These are phyloP conservation scores for Anadara kagoshimensis DNA, from an alignment of 1,140 invertebrate species.

Conservation along the genomic window DNA sequence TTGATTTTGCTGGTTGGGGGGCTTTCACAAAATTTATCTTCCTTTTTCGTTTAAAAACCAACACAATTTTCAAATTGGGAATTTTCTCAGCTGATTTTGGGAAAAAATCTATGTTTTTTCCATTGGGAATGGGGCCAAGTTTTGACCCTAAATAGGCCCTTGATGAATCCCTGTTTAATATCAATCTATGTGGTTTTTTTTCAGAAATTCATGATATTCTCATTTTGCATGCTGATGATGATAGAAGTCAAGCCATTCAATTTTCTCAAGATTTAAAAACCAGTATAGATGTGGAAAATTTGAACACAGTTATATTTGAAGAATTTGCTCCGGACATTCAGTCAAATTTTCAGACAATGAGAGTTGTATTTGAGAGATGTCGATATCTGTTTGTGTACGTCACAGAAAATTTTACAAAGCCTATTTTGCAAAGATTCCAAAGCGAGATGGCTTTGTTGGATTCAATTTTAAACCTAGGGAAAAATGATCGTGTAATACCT, in stretches of 20 bases:
- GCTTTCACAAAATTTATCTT: no score
- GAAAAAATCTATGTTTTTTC: no score
- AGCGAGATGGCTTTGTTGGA: constrained; percentile 7
- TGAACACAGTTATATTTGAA: constrained; percentile 6
- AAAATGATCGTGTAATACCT: constrained; percentile 5
- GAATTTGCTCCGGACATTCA: constrained; percentile 13
- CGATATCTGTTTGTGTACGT: constrained; percentile 9
- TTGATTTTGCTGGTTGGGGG: no score
- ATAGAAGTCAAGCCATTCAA: neutral
- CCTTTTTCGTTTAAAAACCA: no score
- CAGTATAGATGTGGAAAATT: neutral
- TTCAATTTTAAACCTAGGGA: constrained; percentile 2
- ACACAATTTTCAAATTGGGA: no score
- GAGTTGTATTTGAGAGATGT: constrained; percentile 3
- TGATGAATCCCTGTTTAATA: no score
- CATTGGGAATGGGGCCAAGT: no score
- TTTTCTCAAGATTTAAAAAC: neutral
- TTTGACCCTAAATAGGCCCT: no score
- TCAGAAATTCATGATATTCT: constrained; percentile 11
- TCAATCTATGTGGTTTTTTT: no score
- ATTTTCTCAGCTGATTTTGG: no score
- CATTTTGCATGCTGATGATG: constrained; percentile 13
- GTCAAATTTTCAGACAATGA: constrained; percentile 2
- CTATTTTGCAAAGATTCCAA: constrained; percentile 3
- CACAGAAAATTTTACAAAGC: constrained; percentile 15